Base-by-base conservation (phyloP, 2,888 invertebrate species). In the Tinea semifulvella region DNA sequence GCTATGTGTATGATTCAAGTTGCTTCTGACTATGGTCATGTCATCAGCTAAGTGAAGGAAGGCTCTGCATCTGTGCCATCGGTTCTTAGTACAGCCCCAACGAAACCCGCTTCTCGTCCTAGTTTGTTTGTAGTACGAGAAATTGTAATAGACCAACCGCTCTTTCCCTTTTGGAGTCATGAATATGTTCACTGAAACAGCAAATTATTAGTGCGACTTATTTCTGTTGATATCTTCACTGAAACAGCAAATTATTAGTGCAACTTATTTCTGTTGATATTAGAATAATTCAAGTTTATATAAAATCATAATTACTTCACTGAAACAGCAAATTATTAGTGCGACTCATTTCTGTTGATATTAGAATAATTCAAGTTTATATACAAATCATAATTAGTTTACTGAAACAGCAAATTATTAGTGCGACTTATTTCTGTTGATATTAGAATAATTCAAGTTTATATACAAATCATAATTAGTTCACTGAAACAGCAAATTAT, bases 41-140 rank as follows among this genome's bases (percentile, higher is more conserved):
- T 80, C 73, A 44, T 79, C 79, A 10, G 77, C 65, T 27, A 80
- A 53, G 46, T 80, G 79, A 3, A 80, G 56, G 47, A 65, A 77
- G 0, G 79, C 79, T 53, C 71, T 76, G 52, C 80, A 80, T 39
- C 59, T 68, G 47, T 79, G 77, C 77, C 77, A 77, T 1, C 79
- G 56, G 57, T 79, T 79, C 60, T 77, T 79, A 3, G 79, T 79
- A 51, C 80, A 80, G 1, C 79, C 79, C 80, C 80, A 80, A 38
- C 80, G 56, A 57, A 77, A 77, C 0, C 80, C 80, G 42, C 54
- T 60, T 13, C 68, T 58, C 1, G 76, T 76, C 11, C 68, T 57
- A 48, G 70, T 74, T 50, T 79, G 79, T 55, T 79, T 77, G 60
- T 79, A 80, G 54, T 79, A 80, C 0, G 77, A 75, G 51, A 62